phyloP scores from a whole-genome alignment of 2,888 invertebrate genomes.

The Dasypogon diadema region DNA sequence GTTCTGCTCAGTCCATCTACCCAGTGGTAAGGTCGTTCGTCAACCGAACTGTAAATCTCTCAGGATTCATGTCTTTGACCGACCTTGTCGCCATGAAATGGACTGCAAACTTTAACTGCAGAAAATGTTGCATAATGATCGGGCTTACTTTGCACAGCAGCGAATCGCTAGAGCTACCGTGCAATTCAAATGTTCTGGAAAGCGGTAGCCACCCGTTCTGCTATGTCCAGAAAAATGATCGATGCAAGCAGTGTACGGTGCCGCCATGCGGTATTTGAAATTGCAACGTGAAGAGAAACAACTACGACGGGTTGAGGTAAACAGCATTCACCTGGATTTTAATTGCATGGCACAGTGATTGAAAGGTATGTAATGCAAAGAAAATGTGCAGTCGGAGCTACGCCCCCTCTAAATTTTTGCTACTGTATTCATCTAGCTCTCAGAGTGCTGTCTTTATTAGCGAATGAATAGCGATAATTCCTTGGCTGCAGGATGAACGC shows the following conservation, averaged over 20 bases:
- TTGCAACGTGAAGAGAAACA: conserved; percentile 3
- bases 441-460: neutral
- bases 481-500: neutral
- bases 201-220: neutral
- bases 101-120: neutral
- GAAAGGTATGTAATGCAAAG: conserved; percentile 15
- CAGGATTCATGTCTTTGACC: conserved; percentile 2
- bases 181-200: conserved; percentile 4
- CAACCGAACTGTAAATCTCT: conserved; percentile 11
- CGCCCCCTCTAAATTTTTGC: neutral
- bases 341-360: conserved; percentile 21
- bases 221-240: conserved; percentile 22
- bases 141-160: neutral
- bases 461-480: neutral
- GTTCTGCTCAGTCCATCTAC: neutral
- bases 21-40: neutral
- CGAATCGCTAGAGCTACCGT: neutral
- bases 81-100: conserved; percentile 35
- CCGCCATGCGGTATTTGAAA: neutral
- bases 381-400: neutral
- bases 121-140: conserved; percentile 13
- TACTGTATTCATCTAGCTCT: neutral
- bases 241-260: neutral
- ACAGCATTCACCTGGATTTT: neutral
- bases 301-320: conserved; percentile 9